These are phyloP conservation scores for Andrena cerasifolii DNA, from an alignment of 1,140 invertebrate species.

Conservation along the genomic window DNA sequence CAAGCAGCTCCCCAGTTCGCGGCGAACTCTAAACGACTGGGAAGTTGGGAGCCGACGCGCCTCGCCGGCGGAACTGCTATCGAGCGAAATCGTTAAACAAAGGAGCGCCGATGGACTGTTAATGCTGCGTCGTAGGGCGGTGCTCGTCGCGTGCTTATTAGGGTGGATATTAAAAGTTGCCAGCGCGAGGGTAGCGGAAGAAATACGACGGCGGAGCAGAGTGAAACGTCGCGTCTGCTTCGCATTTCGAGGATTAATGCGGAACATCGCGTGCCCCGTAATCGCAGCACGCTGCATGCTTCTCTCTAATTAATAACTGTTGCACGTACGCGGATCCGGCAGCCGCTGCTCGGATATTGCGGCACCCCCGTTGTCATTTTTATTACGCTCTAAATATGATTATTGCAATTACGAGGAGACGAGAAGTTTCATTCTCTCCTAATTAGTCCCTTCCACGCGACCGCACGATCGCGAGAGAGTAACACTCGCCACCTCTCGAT, in stretches of 20 bases:
- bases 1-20: neutral
- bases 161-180: constrained; percentile 24
- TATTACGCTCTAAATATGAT: constrained; percentile 17
- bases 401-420: constrained; percentile 16
- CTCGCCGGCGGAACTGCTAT: too few species aligned
- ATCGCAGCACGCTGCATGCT: constrained; percentile 32
- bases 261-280: constrained; percentile 1
- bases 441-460: constrained; percentile 4
- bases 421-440: constrained; percentile 12
- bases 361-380: neutral
- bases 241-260: constrained; percentile 32
- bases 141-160: constrained; percentile 8
- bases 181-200: neutral
- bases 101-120: neutral
- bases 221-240: neutral
- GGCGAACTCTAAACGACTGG: neutral
- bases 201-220: neutral
- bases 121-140: neutral
- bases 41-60: neutral
- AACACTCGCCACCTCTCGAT: neutral
- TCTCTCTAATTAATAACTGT: constrained; percentile 41
- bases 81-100: neutral
- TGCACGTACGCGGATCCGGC: constrained; percentile 1
- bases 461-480: neutral
- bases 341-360: neutral